Evolutionary conservation across 2,888 invertebrate genomes (phyloP).

Genomic region (Agonopterix alstromeriana): DNA sequence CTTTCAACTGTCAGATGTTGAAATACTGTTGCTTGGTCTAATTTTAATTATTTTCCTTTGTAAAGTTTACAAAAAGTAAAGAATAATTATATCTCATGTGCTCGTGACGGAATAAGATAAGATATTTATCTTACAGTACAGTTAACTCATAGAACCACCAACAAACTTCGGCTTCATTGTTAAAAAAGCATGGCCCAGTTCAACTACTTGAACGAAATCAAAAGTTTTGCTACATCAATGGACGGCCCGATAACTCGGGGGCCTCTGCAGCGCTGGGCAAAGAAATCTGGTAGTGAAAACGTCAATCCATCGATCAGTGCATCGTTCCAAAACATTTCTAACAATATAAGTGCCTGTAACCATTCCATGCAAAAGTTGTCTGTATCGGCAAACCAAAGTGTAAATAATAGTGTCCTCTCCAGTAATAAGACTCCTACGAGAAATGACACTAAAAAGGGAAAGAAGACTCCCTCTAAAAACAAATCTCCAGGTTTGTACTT

Average conservation of each 20-base stretch:
- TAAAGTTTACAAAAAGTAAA: too few species aligned
- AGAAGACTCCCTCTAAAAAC: slow-evolving; percentile 81
- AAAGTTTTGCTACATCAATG: slow-evolving; percentile 84
- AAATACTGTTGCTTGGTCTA: too few species aligned
- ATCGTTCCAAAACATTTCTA: slow-evolving; percentile 63
- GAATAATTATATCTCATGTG: too few species aligned
- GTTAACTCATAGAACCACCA: too few species aligned
- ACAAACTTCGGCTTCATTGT: too few species aligned
- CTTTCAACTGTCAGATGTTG: too few species aligned
- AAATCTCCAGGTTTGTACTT: slow-evolving; percentile 78
- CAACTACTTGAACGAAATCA: slow-evolving; percentile 87
- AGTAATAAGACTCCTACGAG: slow-evolving; percentile 76
- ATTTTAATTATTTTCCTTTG: too few species aligned
- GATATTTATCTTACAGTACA: too few species aligned
- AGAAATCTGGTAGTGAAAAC: slow-evolving; percentile 81
- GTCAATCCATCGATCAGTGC: slow-evolving; percentile 63
- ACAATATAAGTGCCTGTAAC: slow-evolving; percentile 78
- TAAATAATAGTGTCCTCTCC: slow-evolving; percentile 67
- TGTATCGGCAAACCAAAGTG: slow-evolving; percentile 75
- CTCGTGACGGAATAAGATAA: too few species aligned
- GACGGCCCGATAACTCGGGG: slow-evolving; percentile 88
- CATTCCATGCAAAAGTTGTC: slow-evolving; percentile 80
- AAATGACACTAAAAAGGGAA: slow-evolving; percentile 74
- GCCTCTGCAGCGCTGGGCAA: slow-evolving; percentile 87
- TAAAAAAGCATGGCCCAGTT: slow-evolving; percentile 82